phyloP scores from a whole-genome alignment of 2,113 vertebrate genomes.

The Serinus canaria region DNA sequence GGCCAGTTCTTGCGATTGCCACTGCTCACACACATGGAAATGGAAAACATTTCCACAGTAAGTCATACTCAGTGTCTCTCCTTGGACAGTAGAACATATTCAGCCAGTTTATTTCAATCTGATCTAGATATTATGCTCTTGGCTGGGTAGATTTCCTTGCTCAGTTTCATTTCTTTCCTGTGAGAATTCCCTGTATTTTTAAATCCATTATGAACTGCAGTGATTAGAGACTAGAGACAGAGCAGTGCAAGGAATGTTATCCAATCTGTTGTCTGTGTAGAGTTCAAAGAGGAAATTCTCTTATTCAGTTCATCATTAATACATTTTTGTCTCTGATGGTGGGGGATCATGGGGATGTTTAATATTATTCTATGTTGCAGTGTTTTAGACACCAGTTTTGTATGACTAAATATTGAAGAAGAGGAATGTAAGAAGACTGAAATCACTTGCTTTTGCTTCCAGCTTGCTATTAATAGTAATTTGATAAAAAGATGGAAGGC shows the following conservation, averaged over 20 bases:
- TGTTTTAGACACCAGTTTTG: not conserved
- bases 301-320: not conserved
- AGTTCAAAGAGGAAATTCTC: not conserved
- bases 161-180: not conserved
- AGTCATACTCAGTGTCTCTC: not conserved
- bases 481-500: not conserved
- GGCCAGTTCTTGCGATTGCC: constrained; percentile 90
- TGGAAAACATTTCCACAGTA: constrained; percentile 92
- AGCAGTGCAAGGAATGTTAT: not conserved
- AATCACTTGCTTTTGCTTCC: not conserved
- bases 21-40: constrained; percentile 86
- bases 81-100: not conserved
- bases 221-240: not conserved
- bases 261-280: not conserved
- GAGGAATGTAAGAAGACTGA: not conserved
- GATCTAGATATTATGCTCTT: not conserved
- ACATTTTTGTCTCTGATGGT: not conserved
- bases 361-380: not conserved
- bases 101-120: not conserved
- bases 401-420: not conserved
- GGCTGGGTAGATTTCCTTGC: not conserved
- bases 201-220: not conserved
- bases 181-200: not conserved
- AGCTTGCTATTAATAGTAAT: not conserved
- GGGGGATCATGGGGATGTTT: not conserved